Base-by-base conservation (phyloP, 2,113 vertebrate species). In the Rhinoderma darwinii region DNA sequence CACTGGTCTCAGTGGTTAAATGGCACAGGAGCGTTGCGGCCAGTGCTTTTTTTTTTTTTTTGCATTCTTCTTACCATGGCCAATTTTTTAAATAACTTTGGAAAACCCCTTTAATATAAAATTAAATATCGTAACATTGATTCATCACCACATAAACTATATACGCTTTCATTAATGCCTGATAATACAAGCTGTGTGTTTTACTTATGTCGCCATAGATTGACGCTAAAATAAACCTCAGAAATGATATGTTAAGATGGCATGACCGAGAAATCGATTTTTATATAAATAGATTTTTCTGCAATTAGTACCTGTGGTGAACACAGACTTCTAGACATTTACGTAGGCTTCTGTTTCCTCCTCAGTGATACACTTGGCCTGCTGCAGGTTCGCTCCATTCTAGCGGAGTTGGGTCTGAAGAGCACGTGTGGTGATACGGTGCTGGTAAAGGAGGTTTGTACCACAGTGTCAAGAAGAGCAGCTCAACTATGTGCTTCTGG, bases 361-460 rank as follows among this genome's bases (percentile, higher is more conserved):
- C 35, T 30, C 90, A 95, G 95, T 0, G 89, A 94, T 0, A 91
- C 90, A 43, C 90, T 94, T 89, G 89, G 90, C 54, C 90, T 94
- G 86, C 73, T 79, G 59, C 89, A 93, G 82, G 92, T 94, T 8
- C 88, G 63, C 41, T 5, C 87, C 72, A 92, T 94, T 73, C 82
- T 96, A 84, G 84, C 86, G 0, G 89, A 92, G 4, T 86, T 94
- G 76, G 92, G 92, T 0, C 78, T 96, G 4, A 35, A 90, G 0
- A 87, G 91, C 81, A 93, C 74, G 80, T 90, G 90, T 0, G 94
- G 95, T 1, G 95, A 96, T 17, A 54, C 91, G 0, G 0, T 89
- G 59, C 86, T 96, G 79, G 91, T 96, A 82, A 89, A 90, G 35
- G 93, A 95, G 37, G 94, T 95, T 76, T 96, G 95, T 83, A 91